Evolutionary conservation across 2,113 vertebrate species (phyloP).

Genomic region (Capreolus pygargus): DNA sequence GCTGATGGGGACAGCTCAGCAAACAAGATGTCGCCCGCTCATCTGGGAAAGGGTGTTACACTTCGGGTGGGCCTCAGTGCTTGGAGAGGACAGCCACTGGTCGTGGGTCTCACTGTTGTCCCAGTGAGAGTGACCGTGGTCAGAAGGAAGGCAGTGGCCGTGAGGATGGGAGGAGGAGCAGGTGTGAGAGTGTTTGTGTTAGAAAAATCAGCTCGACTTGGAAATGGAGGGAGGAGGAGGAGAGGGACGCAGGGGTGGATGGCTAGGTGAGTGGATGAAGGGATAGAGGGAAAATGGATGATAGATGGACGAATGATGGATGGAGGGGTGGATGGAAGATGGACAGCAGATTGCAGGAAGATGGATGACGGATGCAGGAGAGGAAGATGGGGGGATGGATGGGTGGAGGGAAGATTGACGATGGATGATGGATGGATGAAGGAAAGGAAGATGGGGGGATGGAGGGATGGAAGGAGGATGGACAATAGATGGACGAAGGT

Average conservation of each 20-base stretch:
- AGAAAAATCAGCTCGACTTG: neutral
- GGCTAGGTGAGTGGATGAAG: neutral
- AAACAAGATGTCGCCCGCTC: neutral
- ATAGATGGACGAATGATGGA: neutral
- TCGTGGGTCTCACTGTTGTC: accelerated
- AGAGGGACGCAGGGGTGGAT: no score
- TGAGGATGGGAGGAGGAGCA: neutral
- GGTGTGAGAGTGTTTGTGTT: neutral
- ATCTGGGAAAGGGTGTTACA: no score
- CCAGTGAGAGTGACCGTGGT: neutral
- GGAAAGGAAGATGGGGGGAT: no score
- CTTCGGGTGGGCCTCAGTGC: no score
- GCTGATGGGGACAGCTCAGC: neutral
- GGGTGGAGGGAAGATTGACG: no score
- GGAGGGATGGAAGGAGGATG: no score
- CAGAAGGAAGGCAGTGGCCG: neutral
- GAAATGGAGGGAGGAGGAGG: no score
- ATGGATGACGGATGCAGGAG: neutral
- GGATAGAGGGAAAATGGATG: neutral
- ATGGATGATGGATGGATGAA: neutral
- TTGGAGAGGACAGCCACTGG: neutral
- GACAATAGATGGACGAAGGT: neutral
- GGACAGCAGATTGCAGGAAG: neutral
- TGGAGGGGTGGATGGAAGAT: no score
- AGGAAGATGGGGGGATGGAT: neutral